Evolutionary conservation across 2,113 vertebrate species (phyloP).

Genomic region (Corynorhinus townsendii): DNA sequence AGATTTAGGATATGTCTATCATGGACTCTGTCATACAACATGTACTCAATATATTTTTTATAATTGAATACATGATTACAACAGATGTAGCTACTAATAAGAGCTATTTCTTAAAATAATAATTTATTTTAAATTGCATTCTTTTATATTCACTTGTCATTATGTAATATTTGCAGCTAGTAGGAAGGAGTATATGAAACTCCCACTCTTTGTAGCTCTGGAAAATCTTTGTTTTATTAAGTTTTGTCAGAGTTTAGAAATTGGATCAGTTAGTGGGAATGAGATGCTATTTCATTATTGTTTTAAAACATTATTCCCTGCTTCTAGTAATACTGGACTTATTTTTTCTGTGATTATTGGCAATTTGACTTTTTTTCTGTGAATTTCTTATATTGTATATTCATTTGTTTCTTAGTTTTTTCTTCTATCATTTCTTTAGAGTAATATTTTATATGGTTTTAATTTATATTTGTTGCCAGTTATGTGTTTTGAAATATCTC

Average conservation of each 20-base stretch:
- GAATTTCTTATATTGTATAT: background rate
- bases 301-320: background rate
- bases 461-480: background rate
- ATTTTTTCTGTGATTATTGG: background rate
- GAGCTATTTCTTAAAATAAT: background rate
- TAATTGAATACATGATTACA: background rate
- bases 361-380: background rate
- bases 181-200: background rate
- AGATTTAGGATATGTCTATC: background rate
- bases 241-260: background rate
- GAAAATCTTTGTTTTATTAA: background rate
- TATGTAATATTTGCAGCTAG: background rate
- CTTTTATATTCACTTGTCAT: background rate
- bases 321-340: background rate
- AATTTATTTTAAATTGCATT: background rate
- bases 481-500: background rate
- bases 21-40: background rate
- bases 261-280: background rate
- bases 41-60: background rate
- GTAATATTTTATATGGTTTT: background rate
- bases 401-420: background rate
- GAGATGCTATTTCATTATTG: background rate
- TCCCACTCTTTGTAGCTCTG: background rate
- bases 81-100: background rate
- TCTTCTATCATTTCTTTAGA: background rate